Evolutionary conservation across 2,797 vertebrate genomes (phyloP), one percentile per base, ranked within the genome.

Genomic region (Melanotaenia pygmaea): DNA sequence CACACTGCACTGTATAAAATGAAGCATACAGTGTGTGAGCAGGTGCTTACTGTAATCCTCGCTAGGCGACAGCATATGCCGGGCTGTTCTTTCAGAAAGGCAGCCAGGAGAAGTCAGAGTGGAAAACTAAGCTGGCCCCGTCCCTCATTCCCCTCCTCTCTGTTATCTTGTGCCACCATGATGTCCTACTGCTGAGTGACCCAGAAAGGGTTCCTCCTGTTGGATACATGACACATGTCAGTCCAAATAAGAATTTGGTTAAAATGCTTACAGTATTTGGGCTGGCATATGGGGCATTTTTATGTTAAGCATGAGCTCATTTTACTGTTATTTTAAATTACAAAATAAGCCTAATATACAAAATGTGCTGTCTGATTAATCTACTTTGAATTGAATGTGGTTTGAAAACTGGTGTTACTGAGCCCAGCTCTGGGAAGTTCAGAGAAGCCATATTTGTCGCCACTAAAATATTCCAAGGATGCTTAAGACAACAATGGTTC

Each of bases 21-120:
- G 30, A 88, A 82, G 61, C 51, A 16, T 83, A 20, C 68, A 72
- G 68, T 40, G 67, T 74, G 78, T 79, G 80, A 87, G 82, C 89
- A 91, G 89, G 90, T 89, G 89, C 81, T 83, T 78, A 70, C 81
- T 77, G 82, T 93, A 92, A 93, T 92, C 91, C 91, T 82, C 12
- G 59, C 76, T 58, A 81, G 86, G 85, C 82, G 65, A 86, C 79
- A 88, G 84, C 91, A 91, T 88, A 91, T 91, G 87, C 87, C 84
- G 79, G 77, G 78, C 77, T 86, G 81, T 86, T 88, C 82, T 82
- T 86, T 89, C 61, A 83, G 89, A 84, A 67, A 69, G 71, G 64
- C 69, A 82, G 84, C 86, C 81, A 86, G 84, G 71, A 80, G 80
- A 86, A 89, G 80, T 84, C 77, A 76, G 58, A 81, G 75, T 35